Evolutionary conservation across 2,797 vertebrate species (phyloP).

Genomic region (Malurus splendens): DNA sequence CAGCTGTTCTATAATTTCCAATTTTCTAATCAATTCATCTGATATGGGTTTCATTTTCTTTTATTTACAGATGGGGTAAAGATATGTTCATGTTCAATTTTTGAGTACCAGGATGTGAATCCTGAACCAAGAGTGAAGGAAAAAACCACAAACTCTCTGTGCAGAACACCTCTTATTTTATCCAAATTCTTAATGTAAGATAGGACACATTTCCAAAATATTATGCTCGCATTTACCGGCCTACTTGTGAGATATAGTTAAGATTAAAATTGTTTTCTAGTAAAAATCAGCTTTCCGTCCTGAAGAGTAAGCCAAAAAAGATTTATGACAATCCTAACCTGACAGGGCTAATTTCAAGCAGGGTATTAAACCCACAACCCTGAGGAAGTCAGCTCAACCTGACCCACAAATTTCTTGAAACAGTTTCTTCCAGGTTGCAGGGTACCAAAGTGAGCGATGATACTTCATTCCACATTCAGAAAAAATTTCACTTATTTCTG

Average conservation of each 20-base stretch:
- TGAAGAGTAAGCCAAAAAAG: not conserved
- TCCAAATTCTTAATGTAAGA: not conserved
- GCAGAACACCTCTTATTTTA: not conserved
- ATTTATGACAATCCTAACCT: not conserved
- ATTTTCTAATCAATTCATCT: not conserved
- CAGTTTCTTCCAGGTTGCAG: not conserved
- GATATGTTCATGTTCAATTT: not conserved
- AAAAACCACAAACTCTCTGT: not conserved
- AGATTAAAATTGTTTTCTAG: not conserved
- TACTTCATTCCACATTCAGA: not conserved
- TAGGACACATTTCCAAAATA: not conserved
- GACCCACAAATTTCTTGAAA: not conserved
- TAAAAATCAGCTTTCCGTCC: not conserved
- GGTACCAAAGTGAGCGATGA: not conserved
- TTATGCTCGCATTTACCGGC: not conserved
- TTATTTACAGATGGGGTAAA: not conserved
- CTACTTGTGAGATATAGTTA: not conserved
- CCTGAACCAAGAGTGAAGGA: not conserved
- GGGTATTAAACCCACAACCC: not conserved
- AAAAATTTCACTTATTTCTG: not conserved
- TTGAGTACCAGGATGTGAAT: not conserved
- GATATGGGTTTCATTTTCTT: not conserved
- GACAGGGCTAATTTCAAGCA: not conserved
- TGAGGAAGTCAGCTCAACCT: not conserved
- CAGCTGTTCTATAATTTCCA: not conserved